Evolutionary conservation across 2,888 invertebrate genomes (phyloP), one percentile per base, ranked within the genome.

Genomic region (Zygaena filipendulae): DNA sequence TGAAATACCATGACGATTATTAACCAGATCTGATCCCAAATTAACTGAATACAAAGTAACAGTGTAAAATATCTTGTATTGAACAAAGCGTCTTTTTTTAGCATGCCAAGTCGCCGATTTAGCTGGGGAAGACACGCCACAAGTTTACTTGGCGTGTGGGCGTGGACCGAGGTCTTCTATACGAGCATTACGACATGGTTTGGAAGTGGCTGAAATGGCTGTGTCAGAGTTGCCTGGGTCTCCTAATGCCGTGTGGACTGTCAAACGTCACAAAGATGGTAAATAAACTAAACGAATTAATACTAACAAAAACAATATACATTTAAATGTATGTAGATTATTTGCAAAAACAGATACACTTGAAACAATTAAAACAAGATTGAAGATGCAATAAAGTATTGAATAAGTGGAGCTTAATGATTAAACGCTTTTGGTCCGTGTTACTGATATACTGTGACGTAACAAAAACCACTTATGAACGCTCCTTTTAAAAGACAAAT

Each of bases 171-270:
- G 98, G 23, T 98, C 98, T 0, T 91, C 97, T 0, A 64, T 99
- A 23, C 83, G 96, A 52, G 95, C 98, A 0, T 74, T 99, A 6
- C 84, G 99, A 12, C 99, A 99, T 68, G 99, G 99, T 47, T 82
- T 99, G 27, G 99, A 98, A 82, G 97, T 99, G 2, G 94, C 97
- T 0, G 99, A 99, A 77, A 99, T 99, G 99, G 99, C 99, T 33
- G 97, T 99, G 2, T 97, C 97, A 12, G 99, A 99, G 70, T 80
- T 99, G 44, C 99, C 99, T n/a, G 98, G 98, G 57, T 98, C 96
- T 58, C 99, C 99, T 2, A 99, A 97, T 80, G 98, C 98, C 49
- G 99, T 99, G 2, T 99, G 99, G 99, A 99, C 99, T 14, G 99
- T 99, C 11, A 94, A 96, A 60, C 86, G 92, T 52, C 88, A 95